These are phyloP conservation scores for Mormyrus iriodes DNA, from an alignment of 2,113 vertebrate species.

Conservation along the genomic window DNA sequence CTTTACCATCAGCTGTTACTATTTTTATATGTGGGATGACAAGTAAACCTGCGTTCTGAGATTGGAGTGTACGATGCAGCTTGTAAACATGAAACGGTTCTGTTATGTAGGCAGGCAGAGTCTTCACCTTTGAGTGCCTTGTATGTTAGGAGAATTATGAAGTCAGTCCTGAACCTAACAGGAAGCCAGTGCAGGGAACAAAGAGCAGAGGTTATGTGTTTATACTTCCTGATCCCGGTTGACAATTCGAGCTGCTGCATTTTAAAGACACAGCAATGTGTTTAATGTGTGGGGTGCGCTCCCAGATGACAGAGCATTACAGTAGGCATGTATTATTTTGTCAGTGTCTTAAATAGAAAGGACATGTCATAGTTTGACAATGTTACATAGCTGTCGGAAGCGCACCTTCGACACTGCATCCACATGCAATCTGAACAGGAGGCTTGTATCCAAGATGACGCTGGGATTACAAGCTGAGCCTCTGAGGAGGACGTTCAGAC, in stretches of 20 bases:
- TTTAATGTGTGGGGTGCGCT: background rate
- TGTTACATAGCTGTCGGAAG: background rate
- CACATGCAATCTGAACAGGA: background rate
- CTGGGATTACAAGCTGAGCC: background rate
- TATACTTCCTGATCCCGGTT: background rate
- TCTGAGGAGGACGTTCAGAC: background rate
- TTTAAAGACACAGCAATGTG: background rate
- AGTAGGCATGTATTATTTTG: background rate
- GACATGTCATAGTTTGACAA: background rate
- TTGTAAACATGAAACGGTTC: background rate
- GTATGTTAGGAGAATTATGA: background rate
- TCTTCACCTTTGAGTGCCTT: background rate
- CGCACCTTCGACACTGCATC: background rate
- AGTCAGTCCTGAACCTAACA: background rate
- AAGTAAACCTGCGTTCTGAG: background rate
- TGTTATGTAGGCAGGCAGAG: background rate
- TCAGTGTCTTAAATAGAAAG: background rate
- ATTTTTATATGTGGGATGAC: background rate
- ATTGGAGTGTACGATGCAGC: background rate
- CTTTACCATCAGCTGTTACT: background rate
- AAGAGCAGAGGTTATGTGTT: background rate
- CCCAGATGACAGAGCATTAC: background rate
- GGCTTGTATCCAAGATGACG: background rate
- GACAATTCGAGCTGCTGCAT: background rate
- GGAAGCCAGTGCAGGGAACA: background rate